Conservation (phyloP, 2,888 invertebrate species). For the Argyresthia albistria region DNA sequence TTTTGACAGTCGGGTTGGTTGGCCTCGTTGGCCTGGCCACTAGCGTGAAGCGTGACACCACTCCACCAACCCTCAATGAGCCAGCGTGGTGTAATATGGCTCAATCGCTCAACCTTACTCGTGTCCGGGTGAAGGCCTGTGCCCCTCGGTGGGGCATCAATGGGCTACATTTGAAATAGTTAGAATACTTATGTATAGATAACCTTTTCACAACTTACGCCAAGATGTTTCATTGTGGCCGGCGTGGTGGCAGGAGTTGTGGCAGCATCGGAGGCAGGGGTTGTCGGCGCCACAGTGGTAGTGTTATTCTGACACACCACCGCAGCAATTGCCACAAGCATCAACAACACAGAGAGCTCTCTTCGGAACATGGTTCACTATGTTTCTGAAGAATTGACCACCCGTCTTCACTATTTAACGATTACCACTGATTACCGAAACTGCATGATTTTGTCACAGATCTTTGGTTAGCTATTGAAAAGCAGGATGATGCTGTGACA, state of each 20-base stretch:
- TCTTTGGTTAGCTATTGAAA: neutral
- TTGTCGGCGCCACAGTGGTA: slow-evolving; percentile 12
- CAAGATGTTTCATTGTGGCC: neutral
- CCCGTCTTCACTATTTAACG: slow-evolving; percentile 10
- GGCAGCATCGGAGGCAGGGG: slow-evolving; percentile 13
- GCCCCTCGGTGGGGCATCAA: too few species aligned
- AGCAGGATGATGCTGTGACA: neutral
- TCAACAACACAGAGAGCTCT: slow-evolving; percentile 12
- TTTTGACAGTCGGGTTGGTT: too few species aligned
- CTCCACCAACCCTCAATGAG: too few species aligned
- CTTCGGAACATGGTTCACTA: slow-evolving; percentile 18
- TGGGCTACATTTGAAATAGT: too few species aligned
- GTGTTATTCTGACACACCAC: slow-evolving; percentile 11
- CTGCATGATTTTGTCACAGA: slow-evolving; percentile 11
- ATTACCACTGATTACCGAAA: slow-evolving; percentile 14
- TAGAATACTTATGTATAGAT: too few species aligned
- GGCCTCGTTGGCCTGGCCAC: too few species aligned
- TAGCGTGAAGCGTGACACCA: too few species aligned
- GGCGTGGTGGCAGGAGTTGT: slow-evolving; percentile 8
- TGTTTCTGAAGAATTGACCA: slow-evolving; percentile 7
- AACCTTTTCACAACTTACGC: slow-evolving; percentile 1
- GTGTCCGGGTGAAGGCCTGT: too few species aligned
- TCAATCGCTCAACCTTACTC: too few species aligned
- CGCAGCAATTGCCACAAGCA: slow-evolving; percentile 11
- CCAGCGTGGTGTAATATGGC: too few species aligned